Evolutionary conservation across 2,113 vertebrate genomes (phyloP), one percentile per base, ranked within the genome.

Genomic region (Passer montanus): DNA sequence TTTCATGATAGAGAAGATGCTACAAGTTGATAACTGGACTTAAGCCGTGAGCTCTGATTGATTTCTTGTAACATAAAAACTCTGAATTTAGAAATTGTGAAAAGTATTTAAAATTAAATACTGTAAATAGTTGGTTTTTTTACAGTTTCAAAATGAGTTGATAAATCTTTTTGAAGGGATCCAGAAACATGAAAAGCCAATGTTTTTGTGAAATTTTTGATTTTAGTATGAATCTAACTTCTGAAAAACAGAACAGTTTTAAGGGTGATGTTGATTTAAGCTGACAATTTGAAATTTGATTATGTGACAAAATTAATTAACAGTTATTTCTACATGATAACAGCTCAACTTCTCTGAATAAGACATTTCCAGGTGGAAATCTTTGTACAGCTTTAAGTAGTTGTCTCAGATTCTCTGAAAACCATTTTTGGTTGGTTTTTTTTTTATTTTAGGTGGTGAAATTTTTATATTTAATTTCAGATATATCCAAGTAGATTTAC

Each of bases 91-190:
- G 95, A 97, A 97, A 97, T 98, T 98, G 97, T 98, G 98, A 98
- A 97, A 97, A 98, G 96, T 98, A 98, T 98, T 98, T 98, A 98
- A 98, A 98, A 97, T 93, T 16, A 97, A 98, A 98, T 98, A 98
- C 97, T 98, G 98, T 98, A 98, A 97, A 98, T 98, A 98, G 97
- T 97, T 98, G 97, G 43, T 97, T 97, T 98, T 98, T 98, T 98
- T 98, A 98, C 96, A 97, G 97, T 98, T 98, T 95, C 97, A 97
- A 97, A 96, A 98, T 98, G 89, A 97, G 98, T 98, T 98, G 97
- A 97, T 98, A 97, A 98, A 97, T 97, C 96, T 97, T 98, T 98
- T 98, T 97, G 96, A 97, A 97, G 97, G 97, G 97, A 98, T 98
- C 97, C 97, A 97, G 97, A 98, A 97, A 97, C 96, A 97, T 19